These are phyloP conservation scores for Athene noctua DNA, from an alignment of 2,113 vertebrate genomes.

Conservation along the genomic window DNA sequence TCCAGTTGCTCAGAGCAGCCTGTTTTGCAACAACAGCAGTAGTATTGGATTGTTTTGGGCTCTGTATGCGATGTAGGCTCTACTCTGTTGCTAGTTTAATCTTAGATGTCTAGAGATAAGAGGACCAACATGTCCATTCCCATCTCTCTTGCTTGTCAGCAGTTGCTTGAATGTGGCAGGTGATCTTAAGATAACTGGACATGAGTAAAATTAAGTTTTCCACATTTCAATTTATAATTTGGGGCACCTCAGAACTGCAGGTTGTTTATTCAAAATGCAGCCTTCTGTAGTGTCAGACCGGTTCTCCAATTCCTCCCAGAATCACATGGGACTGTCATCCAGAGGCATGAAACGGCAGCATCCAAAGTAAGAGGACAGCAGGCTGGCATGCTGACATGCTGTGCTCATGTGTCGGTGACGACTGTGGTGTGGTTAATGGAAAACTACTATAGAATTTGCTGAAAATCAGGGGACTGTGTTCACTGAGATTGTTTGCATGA, in stretches of 20 bases:
- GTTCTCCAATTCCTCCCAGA: not conserved
- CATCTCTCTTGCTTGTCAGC: not conserved
- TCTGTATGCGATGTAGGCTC: not conserved
- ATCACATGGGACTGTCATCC: rapidly evolving
- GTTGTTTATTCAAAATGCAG: not conserved
- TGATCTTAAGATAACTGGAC: not conserved
- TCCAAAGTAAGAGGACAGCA: not conserved
- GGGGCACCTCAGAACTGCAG: not conserved
- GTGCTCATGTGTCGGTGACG: not conserved
- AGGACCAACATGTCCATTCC: not conserved
- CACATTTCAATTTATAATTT: not conserved
- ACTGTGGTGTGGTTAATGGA: not conserved
- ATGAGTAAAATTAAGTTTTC: not conserved
- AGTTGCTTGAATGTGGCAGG: not conserved
- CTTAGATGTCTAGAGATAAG: not conserved
- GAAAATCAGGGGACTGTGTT: not conserved
- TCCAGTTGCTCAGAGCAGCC: not conserved
- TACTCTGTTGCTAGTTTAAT: not conserved
- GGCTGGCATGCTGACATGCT: not conserved
- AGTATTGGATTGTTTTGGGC: not conserved
- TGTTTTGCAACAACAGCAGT: not conserved
- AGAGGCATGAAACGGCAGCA: not conserved
- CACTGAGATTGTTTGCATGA: not conserved
- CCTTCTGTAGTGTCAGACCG: not conserved
- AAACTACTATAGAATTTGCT: not conserved